Conservation (phyloP, 2,797 vertebrate genomes). For the Channallabes apus region DNA sequence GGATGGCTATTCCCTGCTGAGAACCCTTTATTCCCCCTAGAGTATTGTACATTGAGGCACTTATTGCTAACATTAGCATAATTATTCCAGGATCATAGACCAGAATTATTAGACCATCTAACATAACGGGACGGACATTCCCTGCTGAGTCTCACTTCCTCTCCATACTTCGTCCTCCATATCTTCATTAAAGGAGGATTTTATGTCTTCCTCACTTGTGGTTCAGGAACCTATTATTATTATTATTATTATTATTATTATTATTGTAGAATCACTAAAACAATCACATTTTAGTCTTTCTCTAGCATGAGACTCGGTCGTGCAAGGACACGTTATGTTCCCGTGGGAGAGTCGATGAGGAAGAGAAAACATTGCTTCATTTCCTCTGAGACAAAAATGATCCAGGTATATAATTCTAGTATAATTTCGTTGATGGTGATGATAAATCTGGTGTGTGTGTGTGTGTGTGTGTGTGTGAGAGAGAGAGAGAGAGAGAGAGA, state of each 20-base stretch:
- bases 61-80: conserved; percentile 19
- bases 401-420: background rate
- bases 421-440: background rate
- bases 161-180: background rate
- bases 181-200: background rate
- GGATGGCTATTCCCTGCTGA: background rate
- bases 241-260: background rate
- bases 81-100: background rate
- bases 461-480: background rate
- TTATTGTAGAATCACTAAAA: background rate
- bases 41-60: background rate
- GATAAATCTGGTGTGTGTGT: conserved; percentile 5
- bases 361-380: conserved; percentile 8
- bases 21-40: background rate
- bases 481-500: background rate
- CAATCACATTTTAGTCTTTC: background rate
- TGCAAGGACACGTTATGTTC: background rate
- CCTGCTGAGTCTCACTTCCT: background rate
- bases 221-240: background rate
- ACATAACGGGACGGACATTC: background rate
- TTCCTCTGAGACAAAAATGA: background rate
- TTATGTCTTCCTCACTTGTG: background rate
- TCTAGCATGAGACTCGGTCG: background rate
- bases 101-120: conserved; percentile 1
- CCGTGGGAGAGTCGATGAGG: background rate